A percentile compares a stretch with the other conserved stretches of the same genome.
Conservation (phyloP, 2,797 vertebrate species). For the Sibirionetta formosa region DNA sequence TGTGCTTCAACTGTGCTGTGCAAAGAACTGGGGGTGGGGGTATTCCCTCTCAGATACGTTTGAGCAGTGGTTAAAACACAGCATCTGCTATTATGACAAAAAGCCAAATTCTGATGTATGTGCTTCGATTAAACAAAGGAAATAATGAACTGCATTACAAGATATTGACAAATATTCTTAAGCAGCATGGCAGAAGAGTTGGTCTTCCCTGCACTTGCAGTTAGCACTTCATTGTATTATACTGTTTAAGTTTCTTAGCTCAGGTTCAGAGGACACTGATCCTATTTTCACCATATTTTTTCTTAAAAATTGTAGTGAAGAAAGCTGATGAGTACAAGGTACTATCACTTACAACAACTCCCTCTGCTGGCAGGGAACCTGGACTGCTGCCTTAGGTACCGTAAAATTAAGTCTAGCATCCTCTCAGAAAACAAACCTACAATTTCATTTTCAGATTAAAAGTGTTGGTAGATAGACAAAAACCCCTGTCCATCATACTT, state of each 20-base stretch:
- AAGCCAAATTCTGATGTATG: neutral
- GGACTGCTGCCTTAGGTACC: neutral
- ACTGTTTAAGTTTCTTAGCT: neutral
- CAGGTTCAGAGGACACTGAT: neutral
- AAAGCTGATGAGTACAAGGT: neutral
- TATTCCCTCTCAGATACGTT: neutral
- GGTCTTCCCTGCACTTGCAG: neutral
- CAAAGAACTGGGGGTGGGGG: neutral
- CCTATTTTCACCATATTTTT: neutral
- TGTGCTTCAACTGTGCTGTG: neutral
- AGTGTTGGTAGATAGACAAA: neutral
- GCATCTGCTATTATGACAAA: neutral
- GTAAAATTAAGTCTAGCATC: neutral
- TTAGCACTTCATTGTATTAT: neutral
- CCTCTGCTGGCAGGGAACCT: slow-evolving; percentile 59
- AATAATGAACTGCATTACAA: neutral
- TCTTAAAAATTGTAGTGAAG: neutral
- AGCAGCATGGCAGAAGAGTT: neutral
- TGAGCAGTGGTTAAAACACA: neutral
- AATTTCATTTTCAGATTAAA: neutral
- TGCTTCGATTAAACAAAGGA: neutral
- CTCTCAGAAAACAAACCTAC: neutral
- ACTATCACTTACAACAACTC: neutral
- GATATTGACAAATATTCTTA: neutral
- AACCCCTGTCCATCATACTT: neutral